A percentile compares a stretch with the other conserved stretches of the same genome.
Conservation (phyloP, 2,113 vertebrate genomes). For the Malurus alboscapulatus region DNA sequence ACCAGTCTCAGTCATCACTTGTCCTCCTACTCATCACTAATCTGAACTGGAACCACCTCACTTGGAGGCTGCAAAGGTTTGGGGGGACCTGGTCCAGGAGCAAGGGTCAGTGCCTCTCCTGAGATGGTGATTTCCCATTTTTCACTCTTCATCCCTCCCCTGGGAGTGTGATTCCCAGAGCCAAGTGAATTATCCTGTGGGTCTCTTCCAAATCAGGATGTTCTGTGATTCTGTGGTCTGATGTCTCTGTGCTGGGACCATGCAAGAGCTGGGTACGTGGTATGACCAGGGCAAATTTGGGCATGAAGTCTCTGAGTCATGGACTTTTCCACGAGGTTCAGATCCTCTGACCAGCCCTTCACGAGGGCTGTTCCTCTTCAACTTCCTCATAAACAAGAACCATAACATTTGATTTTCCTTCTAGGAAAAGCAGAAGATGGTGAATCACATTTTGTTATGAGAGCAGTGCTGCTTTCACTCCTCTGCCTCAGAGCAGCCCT, state of each 20-base stretch:
- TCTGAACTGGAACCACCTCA: background rate
- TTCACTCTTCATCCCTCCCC: background rate
- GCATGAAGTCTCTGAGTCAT: background rate
- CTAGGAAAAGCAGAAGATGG: constrained; percentile 40
- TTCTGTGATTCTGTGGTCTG: background rate
- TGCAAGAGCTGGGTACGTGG: rapidly evolving
- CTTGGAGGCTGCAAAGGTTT: background rate
- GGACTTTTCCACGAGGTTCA: background rate
- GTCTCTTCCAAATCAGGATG: background rate
- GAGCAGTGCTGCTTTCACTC: background rate
- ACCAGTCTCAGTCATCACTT: background rate
- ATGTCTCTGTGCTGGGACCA: background rate
- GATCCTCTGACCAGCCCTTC: background rate
- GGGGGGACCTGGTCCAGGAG: background rate
- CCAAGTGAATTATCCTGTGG: background rate
- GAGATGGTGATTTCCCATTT: background rate
- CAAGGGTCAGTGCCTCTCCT: background rate
- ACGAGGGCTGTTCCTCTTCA: background rate
- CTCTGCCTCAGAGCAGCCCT: constrained; percentile 24
- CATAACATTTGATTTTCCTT: constrained; percentile 38
- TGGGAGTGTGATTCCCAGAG: background rate
- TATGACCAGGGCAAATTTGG: background rate
- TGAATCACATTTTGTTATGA: constrained; percentile 19
- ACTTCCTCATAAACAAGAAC: background rate
- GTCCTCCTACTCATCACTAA: rapidly evolving